Percentiles rank a stretch among this genome's conserved stretches.
phyloP scores from a whole-genome alignment of 1,140 invertebrate genomes.

The Neoseiulus cucumeris region DNA sequence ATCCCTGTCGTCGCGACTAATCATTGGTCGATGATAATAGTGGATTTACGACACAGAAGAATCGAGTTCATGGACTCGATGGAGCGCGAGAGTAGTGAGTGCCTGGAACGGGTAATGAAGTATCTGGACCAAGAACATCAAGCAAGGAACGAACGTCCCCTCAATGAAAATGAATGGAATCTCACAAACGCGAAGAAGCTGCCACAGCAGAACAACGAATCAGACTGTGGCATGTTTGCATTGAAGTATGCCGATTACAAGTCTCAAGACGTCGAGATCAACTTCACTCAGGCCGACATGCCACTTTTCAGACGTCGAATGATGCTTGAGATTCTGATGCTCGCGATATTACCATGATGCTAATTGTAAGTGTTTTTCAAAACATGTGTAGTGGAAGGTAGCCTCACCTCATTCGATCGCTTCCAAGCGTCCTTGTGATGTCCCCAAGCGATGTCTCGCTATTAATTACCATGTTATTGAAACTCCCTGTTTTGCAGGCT shows the following conservation, averaged over 20 bases:
- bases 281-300: constrained; percentile 66
- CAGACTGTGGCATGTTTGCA: constrained; percentile 91
- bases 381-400: too few relatives aligned
- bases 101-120: constrained; percentile 43
- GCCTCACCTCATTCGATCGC: too few relatives aligned
- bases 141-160: constrained; percentile 58
- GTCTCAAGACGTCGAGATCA: constrained; percentile 43
- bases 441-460: too few relatives aligned
- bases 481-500: too few relatives aligned
- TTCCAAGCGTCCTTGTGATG: too few relatives aligned
- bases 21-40: constrained; percentile 89
- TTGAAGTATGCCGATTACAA: constrained; percentile 88
- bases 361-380: too few relatives aligned
- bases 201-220: constrained; percentile 90
- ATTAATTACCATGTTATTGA: too few relatives aligned
- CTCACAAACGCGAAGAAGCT: constrained; percentile 48
- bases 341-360: too few relatives aligned
- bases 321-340: constrained; percentile 73
- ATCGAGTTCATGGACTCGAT: constrained; percentile 85
- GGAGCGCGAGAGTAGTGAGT: constrained; percentile 50
- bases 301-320: constrained; percentile 76
- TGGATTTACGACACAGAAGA: constrained; percentile 55
- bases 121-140: constrained; percentile 64
- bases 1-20: constrained; percentile 80
- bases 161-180: constrained; percentile 49